Conservation (phyloP, 1,140 invertebrate species). For the Brachionus angularis region DNA sequence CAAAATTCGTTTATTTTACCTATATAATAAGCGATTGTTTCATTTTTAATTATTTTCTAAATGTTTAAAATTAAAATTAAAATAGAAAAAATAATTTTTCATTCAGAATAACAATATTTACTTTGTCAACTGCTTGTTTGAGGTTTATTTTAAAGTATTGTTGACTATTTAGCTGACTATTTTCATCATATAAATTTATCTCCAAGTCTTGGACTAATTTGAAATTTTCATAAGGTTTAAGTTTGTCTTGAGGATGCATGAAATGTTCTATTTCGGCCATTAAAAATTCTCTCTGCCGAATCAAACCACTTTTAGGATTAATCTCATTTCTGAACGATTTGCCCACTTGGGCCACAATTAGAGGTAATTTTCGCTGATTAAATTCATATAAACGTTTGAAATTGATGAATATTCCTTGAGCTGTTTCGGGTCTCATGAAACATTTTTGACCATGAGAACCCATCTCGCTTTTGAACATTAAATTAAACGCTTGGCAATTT, state of each 20-base stretch:
- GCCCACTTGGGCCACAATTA: conserved; percentile 95
- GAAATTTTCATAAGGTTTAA: conserved; percentile 87
- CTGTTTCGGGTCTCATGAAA: conserved; percentile 91
- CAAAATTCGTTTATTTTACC: conserved; percentile 87
- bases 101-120: conserved; percentile 64
- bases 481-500: conserved; percentile 92
- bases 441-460: conserved; percentile 83
- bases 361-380: conserved; percentile 90
- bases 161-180: conserved; percentile 79
- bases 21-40: conserved; percentile 96
- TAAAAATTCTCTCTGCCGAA: conserved; percentile 91
- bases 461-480: conserved; percentile 97
- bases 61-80: conserved; percentile 49
- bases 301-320: conserved; percentile 89
- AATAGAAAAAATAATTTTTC: conserved; percentile 44
- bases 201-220: conserved; percentile 66
- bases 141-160: conserved; percentile 50
- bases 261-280: conserved; percentile 99
- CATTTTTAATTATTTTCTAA: conserved; percentile 74
- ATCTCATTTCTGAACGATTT: conserved; percentile 99
- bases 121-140: conserved; percentile 56
- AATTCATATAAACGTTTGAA: conserved; percentile 93
- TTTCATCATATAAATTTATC: conserved; percentile 82
- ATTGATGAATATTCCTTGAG: conserved; percentile 98
- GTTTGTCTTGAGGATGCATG: conserved; percentile 82